Percentiles rank a stretch among this genome's conserved stretches.
Conservation (phyloP, 2,797 vertebrate species). For the Erpetoichthys calabaricus region DNA sequence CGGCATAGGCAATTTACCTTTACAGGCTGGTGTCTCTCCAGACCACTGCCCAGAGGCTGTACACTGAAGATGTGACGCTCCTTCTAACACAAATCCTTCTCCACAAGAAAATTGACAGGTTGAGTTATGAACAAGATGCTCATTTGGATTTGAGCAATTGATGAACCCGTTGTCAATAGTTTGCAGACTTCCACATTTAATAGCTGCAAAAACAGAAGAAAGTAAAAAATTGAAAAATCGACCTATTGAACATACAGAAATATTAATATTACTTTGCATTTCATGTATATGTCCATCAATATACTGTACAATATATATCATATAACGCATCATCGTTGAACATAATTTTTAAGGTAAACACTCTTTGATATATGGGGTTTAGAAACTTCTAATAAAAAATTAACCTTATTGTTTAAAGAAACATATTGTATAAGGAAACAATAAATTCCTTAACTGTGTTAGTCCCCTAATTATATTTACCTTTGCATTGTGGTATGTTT, state of each 20-base stretch:
- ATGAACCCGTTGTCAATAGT: slow-evolving; percentile 14
- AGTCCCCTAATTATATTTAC: slow-evolving; percentile 15
- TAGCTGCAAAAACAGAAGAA: slow-evolving; percentile 14
- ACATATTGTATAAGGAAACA: no score
- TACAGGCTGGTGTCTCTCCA: slow-evolving; percentile 3
- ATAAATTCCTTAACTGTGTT: no score
- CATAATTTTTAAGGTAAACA: no score
- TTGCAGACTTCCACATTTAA: slow-evolving; percentile 15
- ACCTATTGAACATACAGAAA: no score
- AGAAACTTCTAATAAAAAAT: no score
- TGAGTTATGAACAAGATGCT: slow-evolving; percentile 31
- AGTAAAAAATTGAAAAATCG: neutral
- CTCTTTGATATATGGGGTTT: no score
- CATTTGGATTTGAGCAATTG: slow-evolving; percentile 21
- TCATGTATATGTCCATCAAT: no score
- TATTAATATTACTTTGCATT: no score
- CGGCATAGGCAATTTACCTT: slow-evolving; percentile 3
- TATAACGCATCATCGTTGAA: no score
- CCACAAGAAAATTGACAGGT: slow-evolving; percentile 27
- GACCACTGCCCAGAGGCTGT: slow-evolving; percentile 20
- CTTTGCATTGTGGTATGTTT: slow-evolving; percentile 30
- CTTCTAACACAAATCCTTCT: slow-evolving; percentile 28
- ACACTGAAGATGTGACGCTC: slow-evolving; percentile 21
- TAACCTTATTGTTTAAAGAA: no score
- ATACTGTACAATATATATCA: no score